phyloP scores from a whole-genome alignment of 2,113 vertebrate genomes.

The Balaenoptera acutorostrata region DNA sequence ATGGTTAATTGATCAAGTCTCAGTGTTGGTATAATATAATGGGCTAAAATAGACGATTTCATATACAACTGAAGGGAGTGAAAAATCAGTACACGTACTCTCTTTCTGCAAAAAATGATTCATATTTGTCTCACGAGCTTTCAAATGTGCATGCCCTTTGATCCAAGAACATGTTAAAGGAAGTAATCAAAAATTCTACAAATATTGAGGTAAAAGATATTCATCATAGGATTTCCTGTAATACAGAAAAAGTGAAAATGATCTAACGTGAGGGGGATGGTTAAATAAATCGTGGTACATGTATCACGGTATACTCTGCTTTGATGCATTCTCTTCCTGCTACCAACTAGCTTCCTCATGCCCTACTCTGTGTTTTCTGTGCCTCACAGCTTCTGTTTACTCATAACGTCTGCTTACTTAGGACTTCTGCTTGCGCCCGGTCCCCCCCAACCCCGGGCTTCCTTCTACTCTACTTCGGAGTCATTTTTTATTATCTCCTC shows the following conservation, averaged over 20 bases:
- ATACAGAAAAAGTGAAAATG: neutral
- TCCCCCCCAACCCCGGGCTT: neutral
- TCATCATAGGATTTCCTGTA: neutral
- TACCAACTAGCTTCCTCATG: neutral
- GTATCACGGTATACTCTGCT: neutral
- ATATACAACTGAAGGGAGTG: neutral
- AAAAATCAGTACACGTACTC: neutral
- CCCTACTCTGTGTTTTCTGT: fast-evolving
- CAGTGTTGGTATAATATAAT: neutral
- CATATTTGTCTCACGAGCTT: neutral
- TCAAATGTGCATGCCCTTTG: neutral
- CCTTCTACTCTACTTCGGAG: neutral
- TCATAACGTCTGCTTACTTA: neutral
- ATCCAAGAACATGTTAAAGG: neutral
- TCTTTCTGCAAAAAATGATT: neutral
- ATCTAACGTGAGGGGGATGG: neutral
- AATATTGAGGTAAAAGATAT: neutral
- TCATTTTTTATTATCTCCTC: neutral
- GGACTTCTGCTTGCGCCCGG: too few relatives aligned
- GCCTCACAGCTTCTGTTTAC: neutral
- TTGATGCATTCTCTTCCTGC: neutral
- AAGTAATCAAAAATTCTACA: neutral
- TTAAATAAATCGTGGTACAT: neutral
- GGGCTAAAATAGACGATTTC: neutral
- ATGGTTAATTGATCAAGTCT: neutral